A percentile compares a stretch with the other conserved stretches of the same genome.
Evolutionary conservation across 2,888 invertebrate species (phyloP).

Genomic region (Dendrolimus pini): DNA sequence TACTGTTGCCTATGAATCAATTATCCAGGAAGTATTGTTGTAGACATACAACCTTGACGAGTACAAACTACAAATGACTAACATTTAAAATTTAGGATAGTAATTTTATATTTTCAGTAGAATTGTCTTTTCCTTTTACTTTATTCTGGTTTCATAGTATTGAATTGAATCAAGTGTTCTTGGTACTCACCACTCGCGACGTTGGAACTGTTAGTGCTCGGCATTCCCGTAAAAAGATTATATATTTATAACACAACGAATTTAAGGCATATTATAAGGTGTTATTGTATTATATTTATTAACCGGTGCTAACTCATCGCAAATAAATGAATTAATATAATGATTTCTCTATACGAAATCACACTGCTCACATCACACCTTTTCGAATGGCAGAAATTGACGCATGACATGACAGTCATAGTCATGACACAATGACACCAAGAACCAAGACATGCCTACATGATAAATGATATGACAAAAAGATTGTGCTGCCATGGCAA

Average conservation of each 20-base stretch:
- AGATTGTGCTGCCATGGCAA: too few relatives aligned
- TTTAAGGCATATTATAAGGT: conserved; percentile 67
- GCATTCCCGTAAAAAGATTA: conserved; percentile 57
- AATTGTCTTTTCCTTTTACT: not conserved
- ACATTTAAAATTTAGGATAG: too few relatives aligned
- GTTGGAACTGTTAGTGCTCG: conserved; percentile 62
- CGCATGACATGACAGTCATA: too few relatives aligned
- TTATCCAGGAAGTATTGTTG: not conserved
- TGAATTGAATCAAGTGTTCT: conserved; percentile 2
- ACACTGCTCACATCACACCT: conserved; percentile 52
- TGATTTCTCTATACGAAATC: conserved; percentile 32
- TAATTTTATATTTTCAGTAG: too few relatives aligned
- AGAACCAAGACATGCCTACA: too few relatives aligned
- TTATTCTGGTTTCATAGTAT: not conserved
- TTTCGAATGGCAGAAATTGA: conserved; percentile 17
- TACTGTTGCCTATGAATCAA: not conserved
- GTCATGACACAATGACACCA: too few relatives aligned
- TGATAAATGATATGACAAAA: too few relatives aligned
- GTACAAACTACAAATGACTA: too few relatives aligned
- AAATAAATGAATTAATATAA: conserved; percentile 27
- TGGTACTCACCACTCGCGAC: conserved; percentile 62
- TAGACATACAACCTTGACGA: too few relatives aligned
- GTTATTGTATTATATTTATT: conserved; percentile 34
- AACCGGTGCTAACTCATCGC: conserved; percentile 66
- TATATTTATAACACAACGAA: conserved; percentile 46